Conservation (phyloP, 2,888 invertebrate species). For the Caenorhabditis zanzibari region DNA sequence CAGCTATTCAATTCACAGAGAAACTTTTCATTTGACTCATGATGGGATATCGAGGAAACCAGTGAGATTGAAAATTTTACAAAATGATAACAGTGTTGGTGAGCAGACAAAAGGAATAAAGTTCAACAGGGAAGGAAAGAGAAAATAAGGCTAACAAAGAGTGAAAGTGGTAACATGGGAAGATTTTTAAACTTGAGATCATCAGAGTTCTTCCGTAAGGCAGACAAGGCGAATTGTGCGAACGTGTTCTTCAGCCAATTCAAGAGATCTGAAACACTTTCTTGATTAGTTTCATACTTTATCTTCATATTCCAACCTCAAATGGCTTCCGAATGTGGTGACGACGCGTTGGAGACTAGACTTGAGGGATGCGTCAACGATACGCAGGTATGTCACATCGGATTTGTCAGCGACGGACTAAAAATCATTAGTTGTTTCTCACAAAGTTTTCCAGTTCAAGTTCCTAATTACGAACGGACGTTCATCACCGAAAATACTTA, state of each 20-base stretch:
- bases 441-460: background rate
- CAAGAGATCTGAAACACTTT: constrained; percentile 43
- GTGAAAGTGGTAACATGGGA: constrained; percentile 44
- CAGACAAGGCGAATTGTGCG: constrained; percentile 55
- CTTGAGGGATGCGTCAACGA: constrained; percentile 55
- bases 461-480: too few relatives aligned
- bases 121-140: constrained; percentile 1
- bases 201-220: constrained; percentile 44
- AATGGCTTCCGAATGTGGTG: constrained; percentile 53
- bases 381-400: constrained; percentile 57
- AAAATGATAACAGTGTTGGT: constrained; percentile 43
- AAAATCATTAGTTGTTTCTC: constrained; percentile 30
- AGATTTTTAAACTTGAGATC: constrained; percentile 9
- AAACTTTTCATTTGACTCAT: constrained; percentile 22
- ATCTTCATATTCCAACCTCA: constrained; percentile 24
- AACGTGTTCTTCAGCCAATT: constrained; percentile 54
- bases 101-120: background rate
- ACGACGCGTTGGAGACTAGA: constrained; percentile 63
- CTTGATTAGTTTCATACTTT: background rate
- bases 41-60: background rate
- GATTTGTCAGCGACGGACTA: constrained; percentile 67
- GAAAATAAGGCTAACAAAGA: constrained; percentile 9
- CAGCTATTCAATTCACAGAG: background rate
- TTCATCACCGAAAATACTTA: too few relatives aligned
- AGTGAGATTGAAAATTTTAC: constrained; percentile 8